A percentile compares a stretch with the other conserved stretches of the same genome.
Conservation (phyloP, 2,797 vertebrate genomes). For the Erpetoichthys calabaricus region DNA sequence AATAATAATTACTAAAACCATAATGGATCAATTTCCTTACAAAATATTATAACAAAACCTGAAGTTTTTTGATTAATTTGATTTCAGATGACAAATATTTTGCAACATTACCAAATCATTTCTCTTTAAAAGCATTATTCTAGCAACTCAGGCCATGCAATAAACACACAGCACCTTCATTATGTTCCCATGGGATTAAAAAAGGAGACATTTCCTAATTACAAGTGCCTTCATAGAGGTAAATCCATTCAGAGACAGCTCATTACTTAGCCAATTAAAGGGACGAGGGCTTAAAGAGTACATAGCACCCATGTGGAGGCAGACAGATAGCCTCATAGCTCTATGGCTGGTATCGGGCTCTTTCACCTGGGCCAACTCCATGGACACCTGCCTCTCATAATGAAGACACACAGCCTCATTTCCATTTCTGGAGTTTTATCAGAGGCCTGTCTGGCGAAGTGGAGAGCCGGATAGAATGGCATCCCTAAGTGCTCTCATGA, state of each 20-base stretch:
- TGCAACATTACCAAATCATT: no score
- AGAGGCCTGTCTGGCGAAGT: slow-evolving; percentile 52
- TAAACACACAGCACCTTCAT: slow-evolving; percentile 53
- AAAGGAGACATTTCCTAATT: slow-evolving; percentile 54
- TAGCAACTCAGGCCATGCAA: slow-evolving; percentile 22
- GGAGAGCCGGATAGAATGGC: slow-evolving; percentile 62
- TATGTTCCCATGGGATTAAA: slow-evolving; percentile 48
- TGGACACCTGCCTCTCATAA: slow-evolving; percentile 84
- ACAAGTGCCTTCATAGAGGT: slow-evolving; percentile 62
- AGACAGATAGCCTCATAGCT: slow-evolving; percentile 26
- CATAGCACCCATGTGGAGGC: slow-evolving; percentile 33
- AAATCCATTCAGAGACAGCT: slow-evolving; percentile 61
- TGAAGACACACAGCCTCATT: slow-evolving; percentile 74
- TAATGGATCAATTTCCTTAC: no score
- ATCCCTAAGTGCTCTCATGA: slow-evolving; percentile 55
- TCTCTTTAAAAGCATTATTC: no score
- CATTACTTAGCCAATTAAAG: slow-evolving; percentile 81
- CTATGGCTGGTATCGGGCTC: slow-evolving; percentile 29
- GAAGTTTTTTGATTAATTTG: no score
- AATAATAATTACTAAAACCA: no score
- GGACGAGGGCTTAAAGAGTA: slow-evolving; percentile 33
- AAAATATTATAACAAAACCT: no score
- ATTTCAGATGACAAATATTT: no score
- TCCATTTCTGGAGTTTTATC: slow-evolving; percentile 72
- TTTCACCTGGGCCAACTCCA: slow-evolving; percentile 72